A percentile compares a stretch with the other conserved stretches of the same genome.
Evolutionary conservation across 2,113 vertebrate species (phyloP).

Genomic region (Ramphastos sulfuratus): DNA sequence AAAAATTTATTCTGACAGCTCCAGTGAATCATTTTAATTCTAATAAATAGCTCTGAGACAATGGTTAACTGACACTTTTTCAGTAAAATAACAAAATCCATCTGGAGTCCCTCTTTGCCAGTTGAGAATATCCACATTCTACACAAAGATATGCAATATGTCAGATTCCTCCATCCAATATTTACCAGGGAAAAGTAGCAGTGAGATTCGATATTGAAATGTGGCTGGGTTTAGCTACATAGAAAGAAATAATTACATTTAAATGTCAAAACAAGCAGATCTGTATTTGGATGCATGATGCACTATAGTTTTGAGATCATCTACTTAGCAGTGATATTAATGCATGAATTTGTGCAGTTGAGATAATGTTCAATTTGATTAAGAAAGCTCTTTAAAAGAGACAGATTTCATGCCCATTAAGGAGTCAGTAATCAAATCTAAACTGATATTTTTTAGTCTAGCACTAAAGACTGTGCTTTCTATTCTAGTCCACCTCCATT

Average conservation of each 20-base stretch:
- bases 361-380: not conserved
- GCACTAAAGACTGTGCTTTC: not conserved
- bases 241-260: not conserved
- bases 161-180: not conserved
- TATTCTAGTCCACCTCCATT: not conserved
- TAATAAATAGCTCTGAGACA: not conserved
- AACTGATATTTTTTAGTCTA: not conserved
- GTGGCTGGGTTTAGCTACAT: not conserved
- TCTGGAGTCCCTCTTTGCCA: not conserved
- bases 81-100: not conserved
- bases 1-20: not conserved
- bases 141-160: not conserved
- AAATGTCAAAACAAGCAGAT: not conserved
- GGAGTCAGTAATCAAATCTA: not conserved
- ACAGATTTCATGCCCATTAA: not conserved
- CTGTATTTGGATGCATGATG: not conserved
- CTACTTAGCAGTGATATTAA: not conserved
- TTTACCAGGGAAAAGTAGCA: not conserved
- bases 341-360: not conserved
- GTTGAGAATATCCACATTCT: not conserved
- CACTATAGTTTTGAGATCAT: not conserved
- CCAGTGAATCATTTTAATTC: not conserved
- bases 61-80: not conserved
- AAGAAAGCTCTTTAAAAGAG: not conserved
- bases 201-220: not conserved